Percentiles rank a stretch among this genome's conserved stretches.
Evolutionary conservation across 2,113 vertebrate genomes (phyloP).

Genomic region (Isichthys henryi): DNA sequence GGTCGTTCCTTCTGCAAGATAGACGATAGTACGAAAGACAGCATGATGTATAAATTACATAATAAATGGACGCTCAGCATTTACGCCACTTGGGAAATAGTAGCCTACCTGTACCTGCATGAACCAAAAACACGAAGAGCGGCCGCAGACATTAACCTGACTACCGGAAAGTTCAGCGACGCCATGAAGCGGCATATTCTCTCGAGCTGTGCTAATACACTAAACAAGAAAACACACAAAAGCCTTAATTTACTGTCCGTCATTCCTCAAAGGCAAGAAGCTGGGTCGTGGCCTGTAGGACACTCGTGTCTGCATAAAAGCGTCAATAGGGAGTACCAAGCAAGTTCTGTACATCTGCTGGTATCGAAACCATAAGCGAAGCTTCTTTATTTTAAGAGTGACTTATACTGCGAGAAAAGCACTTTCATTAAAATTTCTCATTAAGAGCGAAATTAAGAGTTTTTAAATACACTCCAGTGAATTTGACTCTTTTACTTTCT

Average conservation of each 20-base stretch:
- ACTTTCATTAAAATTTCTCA: not conserved
- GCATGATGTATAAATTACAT: not conserved
- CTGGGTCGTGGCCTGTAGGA: not conserved
- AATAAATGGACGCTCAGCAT: not conserved
- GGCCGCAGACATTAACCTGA: not conserved
- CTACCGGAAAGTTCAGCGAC: not conserved
- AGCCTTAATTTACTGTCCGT: not conserved
- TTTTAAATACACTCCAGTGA: not conserved
- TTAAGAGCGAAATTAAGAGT: not conserved
- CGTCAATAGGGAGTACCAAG: not conserved
- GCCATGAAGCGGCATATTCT: not conserved
- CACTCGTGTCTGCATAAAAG: not conserved
- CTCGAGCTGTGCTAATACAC: not conserved
- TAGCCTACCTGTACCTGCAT: not conserved
- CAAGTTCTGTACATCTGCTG: not conserved
- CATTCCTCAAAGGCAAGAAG: not conserved
- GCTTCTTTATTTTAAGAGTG: not conserved
- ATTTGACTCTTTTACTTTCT: not conserved
- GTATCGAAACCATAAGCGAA: not conserved
- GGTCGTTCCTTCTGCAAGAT: not conserved
- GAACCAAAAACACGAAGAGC: not conserved
- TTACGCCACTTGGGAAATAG: not conserved
- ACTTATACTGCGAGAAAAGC: not conserved
- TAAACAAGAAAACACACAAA: not conserved
- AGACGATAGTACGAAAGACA: not conserved